Conservation (phyloP, 2,888 invertebrate species). For the Nephrocerus scutellatus region DNA sequence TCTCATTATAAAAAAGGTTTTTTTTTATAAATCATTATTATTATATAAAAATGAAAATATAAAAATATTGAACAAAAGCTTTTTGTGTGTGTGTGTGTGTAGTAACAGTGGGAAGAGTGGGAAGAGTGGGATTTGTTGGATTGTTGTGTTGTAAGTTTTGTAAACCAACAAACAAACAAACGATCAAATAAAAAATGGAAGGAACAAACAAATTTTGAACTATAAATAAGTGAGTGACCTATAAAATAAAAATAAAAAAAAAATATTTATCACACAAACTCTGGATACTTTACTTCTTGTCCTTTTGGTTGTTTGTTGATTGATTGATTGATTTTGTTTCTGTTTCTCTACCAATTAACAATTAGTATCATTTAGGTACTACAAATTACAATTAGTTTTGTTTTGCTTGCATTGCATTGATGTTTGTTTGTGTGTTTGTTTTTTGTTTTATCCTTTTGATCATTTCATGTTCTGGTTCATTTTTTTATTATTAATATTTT, state of each 20-base stretch:
- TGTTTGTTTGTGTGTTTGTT: slow-evolving; percentile 1
- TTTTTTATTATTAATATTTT: slow-evolving; percentile 18
- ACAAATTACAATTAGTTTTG: too few relatives aligned
- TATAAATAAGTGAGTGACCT: not conserved
- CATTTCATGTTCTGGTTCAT: slow-evolving; percentile 18
- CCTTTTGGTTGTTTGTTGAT: slow-evolving; percentile 19
- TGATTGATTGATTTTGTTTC: slow-evolving; percentile 10
- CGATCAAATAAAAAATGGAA: not conserved
- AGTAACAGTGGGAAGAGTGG: too few relatives aligned
- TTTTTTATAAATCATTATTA: too few relatives aligned
- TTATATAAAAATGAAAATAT: too few relatives aligned
- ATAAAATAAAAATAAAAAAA: slow-evolving; percentile 21
- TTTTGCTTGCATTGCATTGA: too few relatives aligned
- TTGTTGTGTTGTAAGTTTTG: not conserved
- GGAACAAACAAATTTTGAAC: not conserved
- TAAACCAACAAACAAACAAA: not conserved
- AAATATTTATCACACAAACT: too few relatives aligned
- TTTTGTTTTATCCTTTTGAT: slow-evolving; percentile 7
- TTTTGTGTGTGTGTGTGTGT: too few relatives aligned
- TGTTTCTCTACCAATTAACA: too few relatives aligned
- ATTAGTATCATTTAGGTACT: too few relatives aligned
- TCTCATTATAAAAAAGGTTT: not conserved
- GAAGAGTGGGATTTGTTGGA: too few relatives aligned
- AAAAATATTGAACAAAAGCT: too few relatives aligned
- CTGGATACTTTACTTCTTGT: slow-evolving; percentile 14